Evolutionary conservation across 2,888 invertebrate genomes (phyloP).

Genomic region (Caenorhabditis sp.): DNA sequence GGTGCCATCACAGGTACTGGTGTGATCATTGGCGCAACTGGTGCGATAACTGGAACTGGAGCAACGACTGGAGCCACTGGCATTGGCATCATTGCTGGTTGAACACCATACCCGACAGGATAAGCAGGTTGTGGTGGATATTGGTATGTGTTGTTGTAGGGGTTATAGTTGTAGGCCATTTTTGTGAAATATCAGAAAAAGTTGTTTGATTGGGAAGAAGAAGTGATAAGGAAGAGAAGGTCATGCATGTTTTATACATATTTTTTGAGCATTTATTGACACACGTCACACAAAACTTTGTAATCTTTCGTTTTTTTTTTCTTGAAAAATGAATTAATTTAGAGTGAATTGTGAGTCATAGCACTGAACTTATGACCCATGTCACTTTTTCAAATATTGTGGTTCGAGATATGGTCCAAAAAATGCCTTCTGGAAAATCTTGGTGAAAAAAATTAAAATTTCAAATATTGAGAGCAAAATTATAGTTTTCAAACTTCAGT

Average conservation of each 20-base stretch:
- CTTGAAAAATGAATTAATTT: too few relatives aligned
- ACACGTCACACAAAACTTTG: background rate
- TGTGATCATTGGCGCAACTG: conserved; percentile 19
- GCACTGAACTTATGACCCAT: too few relatives aligned
- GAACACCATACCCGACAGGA: conserved; percentile 15
- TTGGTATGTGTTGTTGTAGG: conserved; percentile 34
- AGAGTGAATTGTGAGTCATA: too few relatives aligned
- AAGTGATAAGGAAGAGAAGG: too few relatives aligned
- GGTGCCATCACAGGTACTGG: conserved; percentile 27
- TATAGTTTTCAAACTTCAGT: too few relatives aligned
- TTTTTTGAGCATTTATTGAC: background rate
- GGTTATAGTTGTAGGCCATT: conserved; percentile 41
- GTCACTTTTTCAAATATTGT: too few relatives aligned
- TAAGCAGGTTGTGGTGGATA: conserved; percentile 18
- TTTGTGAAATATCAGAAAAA: background rate
- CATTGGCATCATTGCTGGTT: conserved; percentile 3
- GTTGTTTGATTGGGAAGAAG: conserved; percentile 2
- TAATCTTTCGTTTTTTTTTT: background rate
- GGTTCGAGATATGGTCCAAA: too few relatives aligned
- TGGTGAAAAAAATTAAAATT: too few relatives aligned
- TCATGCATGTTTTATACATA: conserved; percentile 30
- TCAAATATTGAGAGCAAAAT: too few relatives aligned
- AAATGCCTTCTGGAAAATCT: too few relatives aligned
- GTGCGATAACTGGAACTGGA: conserved; percentile 27
- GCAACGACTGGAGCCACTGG: conserved; percentile 15